Base-by-base conservation (phyloP, 2,888 invertebrate genomes). In the Craniophora ligustri region DNA sequence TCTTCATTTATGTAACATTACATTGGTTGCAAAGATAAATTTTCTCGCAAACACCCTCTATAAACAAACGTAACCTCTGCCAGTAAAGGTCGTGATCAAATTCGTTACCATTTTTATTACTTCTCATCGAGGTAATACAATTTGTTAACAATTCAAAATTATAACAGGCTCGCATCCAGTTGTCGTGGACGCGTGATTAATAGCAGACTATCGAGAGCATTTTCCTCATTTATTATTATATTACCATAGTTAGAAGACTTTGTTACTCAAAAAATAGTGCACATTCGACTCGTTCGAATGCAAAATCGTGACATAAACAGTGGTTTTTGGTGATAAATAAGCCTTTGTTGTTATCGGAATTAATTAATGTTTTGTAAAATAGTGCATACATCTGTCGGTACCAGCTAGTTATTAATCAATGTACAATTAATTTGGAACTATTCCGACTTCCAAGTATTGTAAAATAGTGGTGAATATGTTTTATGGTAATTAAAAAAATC, bases 61-160 rank as follows among this genome's bases (percentile, higher is more conserved):
- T 40, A 61, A 28, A 23, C 7, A 61, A 28, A 23, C 7, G 5
- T 67, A 42, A 59, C 54, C 56, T 58, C 46, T 31, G 15, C n/a
- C n/a, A n/a, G n/a, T 1, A n/a, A 58, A 68, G 68, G 73, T 69
- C 71, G 49, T 41, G 69, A 73, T 76, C 67, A 67, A 72, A 72
- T 67, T 75, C 51, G 49, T 60, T 58, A 49, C 60, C 36, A 61
- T 42, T 62, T 26, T 70, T 74, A 81, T 85, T 82, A 79, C 72
- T 76, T 79, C 61, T 72, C 79, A 88, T 88, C 84, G 84, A 83
- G 54, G 72, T 63, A 70, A 64, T 77, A 76, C 78, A 73, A 80
- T 68, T 71, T 58, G 58, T 73, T 75, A 63, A 68, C 72, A 68
- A 68, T 71, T 71, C 40, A 51, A 55, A 72, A 67, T 58, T 64